Evolutionary conservation across 2,888 invertebrate species (phyloP), one percentile per base, ranked within the genome.

Genomic region (Adela reaumurella): DNA sequence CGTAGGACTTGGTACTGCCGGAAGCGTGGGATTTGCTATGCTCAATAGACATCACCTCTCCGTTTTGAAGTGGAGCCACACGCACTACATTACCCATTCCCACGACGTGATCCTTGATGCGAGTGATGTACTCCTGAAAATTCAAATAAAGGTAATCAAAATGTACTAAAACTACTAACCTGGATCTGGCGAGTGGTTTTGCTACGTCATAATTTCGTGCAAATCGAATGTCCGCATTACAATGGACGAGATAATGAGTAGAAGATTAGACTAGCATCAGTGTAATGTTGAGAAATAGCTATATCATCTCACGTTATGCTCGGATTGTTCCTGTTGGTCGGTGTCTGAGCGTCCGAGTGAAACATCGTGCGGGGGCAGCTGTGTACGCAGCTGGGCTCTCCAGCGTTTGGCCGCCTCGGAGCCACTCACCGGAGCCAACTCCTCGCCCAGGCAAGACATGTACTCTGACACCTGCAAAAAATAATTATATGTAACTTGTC

Each of bases 341-440:
- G 83, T 74, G 54, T 76, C 68, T 48, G 62, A 63, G 2, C 79
- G 58, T 35, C 35, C 35, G 24, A 46, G 18, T 59, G 91, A 90
- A 45, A 92, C 84, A 63, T 93, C 93, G 61, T 93, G 92, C 1
- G 89, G 83, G 11, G 93, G 93, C 50, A 94, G 82, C 71, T 94
- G 94, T 52, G 89, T 89, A 59, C 92, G 89, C 4, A 94, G 78
- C 58, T 92, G 87, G 50, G 90, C 89, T 56, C 90, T 89, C 17
- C 94, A 81, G 55, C 86, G 83, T 46, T 84, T 82, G 1, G 93
- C 93, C 24, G 92, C 94, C 53, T 83, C 83, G 43, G 91, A 89
- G 0, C 93, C 93, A 46, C 86, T 86, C 42, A 94, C 87, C 1
- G 94, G 94, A 46, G 92, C 83, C 59, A 89, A 81, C 51, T 84